Evolutionary conservation across 2,797 vertebrate genomes (phyloP), one percentile per base, ranked within the genome.

Genomic region (Enteromius paludinosus): DNA sequence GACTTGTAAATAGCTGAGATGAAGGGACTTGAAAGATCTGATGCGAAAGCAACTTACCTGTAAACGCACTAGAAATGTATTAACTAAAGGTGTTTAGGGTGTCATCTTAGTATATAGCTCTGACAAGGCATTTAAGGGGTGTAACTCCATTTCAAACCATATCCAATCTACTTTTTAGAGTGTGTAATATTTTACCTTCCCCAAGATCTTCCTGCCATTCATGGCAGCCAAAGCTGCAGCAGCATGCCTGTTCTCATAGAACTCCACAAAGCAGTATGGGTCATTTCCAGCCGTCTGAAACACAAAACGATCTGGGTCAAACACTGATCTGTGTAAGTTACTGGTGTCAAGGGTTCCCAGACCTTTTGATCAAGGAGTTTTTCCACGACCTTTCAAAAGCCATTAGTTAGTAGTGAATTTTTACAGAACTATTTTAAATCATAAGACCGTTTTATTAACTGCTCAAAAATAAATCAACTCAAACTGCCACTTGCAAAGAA

Each of bases 181-280:
- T 33, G 10, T 47, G 3, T 4, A 8, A 65, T n/a, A 52, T 33
- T 95, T 96, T 98, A 99, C 98, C 97, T 99, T 99, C 96, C 98
- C 98, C 96, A 99, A 97, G 95, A 99, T 99, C 96, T 99, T 99
- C 95, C 98, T 95, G 89, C 98, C 98, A 83, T 99, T 99, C 97
- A 99, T 99, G 77, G 98, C 98, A 88, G 97, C 98, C 91, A 99
- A 91, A 0, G 98, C 97, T 30, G 98, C 97, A 64, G 97, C 97
- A 79, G 97, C 98, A 78, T 99, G 97, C 90, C 97, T 97, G 94
- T 99, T 97, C 91, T 99, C 98, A 87, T 97, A 98, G 89, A 99
- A 98, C 92, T 99, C 98, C 95, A 99, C 97, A 84, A 99, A 99
- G 92, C 98, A 99, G 92, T 99, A 99, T 0, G 98, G 98, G 88